Evolutionary conservation across 2,888 invertebrate genomes (phyloP), one percentile per base, ranked within the genome.

Genomic region (Eristalis intricaria): DNA sequence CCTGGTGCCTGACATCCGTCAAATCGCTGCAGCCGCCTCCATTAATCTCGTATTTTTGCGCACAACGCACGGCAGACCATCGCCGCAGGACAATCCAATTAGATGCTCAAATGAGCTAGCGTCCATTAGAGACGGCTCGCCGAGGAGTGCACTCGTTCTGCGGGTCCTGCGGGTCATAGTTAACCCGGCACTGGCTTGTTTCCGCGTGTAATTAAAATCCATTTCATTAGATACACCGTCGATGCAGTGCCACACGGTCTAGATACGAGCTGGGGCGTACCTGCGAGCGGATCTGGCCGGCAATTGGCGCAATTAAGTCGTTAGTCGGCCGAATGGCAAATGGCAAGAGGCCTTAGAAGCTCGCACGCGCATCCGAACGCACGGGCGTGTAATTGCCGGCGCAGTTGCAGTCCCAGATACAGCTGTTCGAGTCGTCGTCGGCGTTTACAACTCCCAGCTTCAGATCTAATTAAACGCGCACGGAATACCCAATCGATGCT

Each of bases 221-320:
- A 74, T 81, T 65, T 70, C 77, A 77, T 74, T 74, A 81, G 77
- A 64, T 38, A 11, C 23, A 38, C 32, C 82, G 71, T 82, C 82
- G 74, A 86, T 82, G 70, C 79, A 75, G 78, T 86, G 82, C 22
- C 76, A 78, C 50, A 19, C 40, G 77, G 85, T 74, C 77, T 29
- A 71, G 74, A 78, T 63, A 3, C 35, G 26, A 50, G 22, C 7
- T 8, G 10, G 19, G 13, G 32, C 29, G 50, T 66, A 26, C 69
- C 40, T 68, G 8, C 13, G 65, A 32, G 22, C 60, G 61, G 81
- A 74, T 78, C 81, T 74, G 61, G 35, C 19, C 23, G 35, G 70
- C 74, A 78, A 86, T 86, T 82, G 78, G 65, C 70, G 85, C 77
- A 86, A 86, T 86, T 86, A 81, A 82, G 85, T 86, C 86, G 86